Conservation (phyloP, 2,113 vertebrate genomes). For the Syngnathus scovelli region DNA sequence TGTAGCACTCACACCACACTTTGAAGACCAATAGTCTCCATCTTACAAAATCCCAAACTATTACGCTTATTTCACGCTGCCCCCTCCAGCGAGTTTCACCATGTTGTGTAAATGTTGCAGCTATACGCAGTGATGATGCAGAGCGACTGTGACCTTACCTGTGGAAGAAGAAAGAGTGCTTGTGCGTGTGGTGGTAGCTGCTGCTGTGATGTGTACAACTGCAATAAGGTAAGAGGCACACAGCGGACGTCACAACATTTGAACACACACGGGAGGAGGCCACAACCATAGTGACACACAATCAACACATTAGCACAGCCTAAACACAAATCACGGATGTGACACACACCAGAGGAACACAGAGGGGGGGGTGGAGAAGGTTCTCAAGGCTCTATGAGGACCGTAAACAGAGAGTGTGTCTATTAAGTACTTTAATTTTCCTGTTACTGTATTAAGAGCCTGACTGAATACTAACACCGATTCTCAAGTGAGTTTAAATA, state of each 20-base stretch:
- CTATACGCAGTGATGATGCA: not conserved
- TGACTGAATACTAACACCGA: too few species aligned
- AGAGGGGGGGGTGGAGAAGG: not conserved
- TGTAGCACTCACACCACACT: too few species aligned
- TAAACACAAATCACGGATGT: not conserved
- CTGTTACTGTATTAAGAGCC: too few species aligned
- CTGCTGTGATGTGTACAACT: constrained; percentile 42
- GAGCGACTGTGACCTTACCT: constrained; percentile 48
- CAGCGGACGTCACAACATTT: constrained; percentile 33
- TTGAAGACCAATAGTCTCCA: too few species aligned
- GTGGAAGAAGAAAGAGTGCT: constrained; percentile 16
- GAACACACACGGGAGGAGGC: constrained; percentile 31
- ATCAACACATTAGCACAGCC: constrained; percentile 23
- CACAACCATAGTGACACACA: constrained; percentile 14
- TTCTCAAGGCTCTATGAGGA: not conserved
- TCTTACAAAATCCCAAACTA: too few species aligned
- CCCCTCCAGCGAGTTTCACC: not conserved
- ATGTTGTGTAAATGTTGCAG: not conserved
- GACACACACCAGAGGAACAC: not conserved
- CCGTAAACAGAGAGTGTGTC: not conserved
- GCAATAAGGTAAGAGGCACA: constrained; percentile 51
- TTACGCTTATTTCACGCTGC: too few species aligned
- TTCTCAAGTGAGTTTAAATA: not conserved
- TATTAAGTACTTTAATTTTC: too few species aligned
- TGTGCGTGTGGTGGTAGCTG: constrained; percentile 21